phyloP scores from a whole-genome alignment of 1,140 invertebrate genomes.

The Aphelinus atriplicis region DNA sequence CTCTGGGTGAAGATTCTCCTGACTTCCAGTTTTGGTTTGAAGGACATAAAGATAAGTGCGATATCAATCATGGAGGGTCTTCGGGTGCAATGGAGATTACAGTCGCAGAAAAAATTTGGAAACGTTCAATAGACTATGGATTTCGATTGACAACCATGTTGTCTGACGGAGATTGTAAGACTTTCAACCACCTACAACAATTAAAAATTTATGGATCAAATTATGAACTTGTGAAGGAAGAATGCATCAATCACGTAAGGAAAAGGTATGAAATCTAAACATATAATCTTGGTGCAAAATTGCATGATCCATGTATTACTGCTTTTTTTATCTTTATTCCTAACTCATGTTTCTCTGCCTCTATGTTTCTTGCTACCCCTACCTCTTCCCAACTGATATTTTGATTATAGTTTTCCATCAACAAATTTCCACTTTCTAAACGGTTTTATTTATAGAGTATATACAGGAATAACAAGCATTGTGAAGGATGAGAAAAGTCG shows the following conservation, averaged over 20 bases:
- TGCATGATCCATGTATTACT: too few species aligned
- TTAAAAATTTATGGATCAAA: constrained; percentile 43
- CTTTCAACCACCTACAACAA: constrained; percentile 39
- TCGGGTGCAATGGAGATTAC: constrained; percentile 45
- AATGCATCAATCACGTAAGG: constrained; percentile 47
- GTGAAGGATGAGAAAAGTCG: too few species aligned
- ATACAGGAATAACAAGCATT: too few species aligned
- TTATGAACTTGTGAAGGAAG: constrained; percentile 43
- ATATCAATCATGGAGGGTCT: constrained; percentile 41
- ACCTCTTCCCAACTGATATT: too few species aligned
- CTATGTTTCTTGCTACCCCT: too few species aligned
- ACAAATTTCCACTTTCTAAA: too few species aligned
- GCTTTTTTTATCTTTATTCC: too few species aligned
- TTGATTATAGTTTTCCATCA: too few species aligned
- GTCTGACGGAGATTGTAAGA: constrained; percentile 48
- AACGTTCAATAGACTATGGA: constrained; percentile 38
- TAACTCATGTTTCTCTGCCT: too few species aligned
- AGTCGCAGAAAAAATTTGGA: constrained; percentile 15
- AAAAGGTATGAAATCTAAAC: too few species aligned
- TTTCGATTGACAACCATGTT: constrained; percentile 46
- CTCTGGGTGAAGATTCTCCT: background rate
- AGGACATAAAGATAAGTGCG: constrained; percentile 36
- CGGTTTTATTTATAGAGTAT: too few species aligned
- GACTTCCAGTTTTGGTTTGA: constrained; percentile 41
- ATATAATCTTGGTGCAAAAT: too few species aligned